Conservation (phyloP, 2,113 vertebrate species). For the Pygoscelis adeliae region DNA sequence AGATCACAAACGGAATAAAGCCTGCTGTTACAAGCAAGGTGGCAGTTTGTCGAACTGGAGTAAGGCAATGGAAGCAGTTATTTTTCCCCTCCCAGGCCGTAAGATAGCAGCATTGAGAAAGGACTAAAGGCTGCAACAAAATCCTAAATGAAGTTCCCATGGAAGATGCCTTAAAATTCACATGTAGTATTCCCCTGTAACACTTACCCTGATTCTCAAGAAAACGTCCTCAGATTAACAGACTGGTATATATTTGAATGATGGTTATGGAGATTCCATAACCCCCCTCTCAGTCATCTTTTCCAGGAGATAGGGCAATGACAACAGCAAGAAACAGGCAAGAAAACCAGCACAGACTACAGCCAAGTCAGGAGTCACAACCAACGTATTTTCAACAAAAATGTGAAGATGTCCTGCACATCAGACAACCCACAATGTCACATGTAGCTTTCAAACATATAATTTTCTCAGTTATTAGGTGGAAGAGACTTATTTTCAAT, state of each 20-base stretch:
- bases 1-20: background rate
- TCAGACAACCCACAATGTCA: background rate
- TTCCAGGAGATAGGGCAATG: background rate
- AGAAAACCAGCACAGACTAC: background rate
- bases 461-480: background rate
- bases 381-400: background rate
- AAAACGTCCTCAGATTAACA: background rate
- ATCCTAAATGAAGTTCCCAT: background rate
- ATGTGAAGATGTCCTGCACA: background rate
- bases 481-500: background rate
- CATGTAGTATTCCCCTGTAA: background rate
- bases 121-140: background rate
- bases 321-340: conserved; percentile 10
- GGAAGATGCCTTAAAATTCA: background rate
- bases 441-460: background rate
- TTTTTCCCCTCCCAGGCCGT: background rate
- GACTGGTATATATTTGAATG: background rate
- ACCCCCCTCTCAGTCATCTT: background rate
- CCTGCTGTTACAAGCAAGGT: background rate
- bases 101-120: background rate
- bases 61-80: background rate
- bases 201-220: conserved; percentile 44
- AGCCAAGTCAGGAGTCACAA: background rate
- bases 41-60: background rate
- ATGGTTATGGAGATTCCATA: conserved; percentile 26